phyloP scores from a whole-genome alignment of 1,140 invertebrate species.

The Holcopasites calliopsidis region DNA sequence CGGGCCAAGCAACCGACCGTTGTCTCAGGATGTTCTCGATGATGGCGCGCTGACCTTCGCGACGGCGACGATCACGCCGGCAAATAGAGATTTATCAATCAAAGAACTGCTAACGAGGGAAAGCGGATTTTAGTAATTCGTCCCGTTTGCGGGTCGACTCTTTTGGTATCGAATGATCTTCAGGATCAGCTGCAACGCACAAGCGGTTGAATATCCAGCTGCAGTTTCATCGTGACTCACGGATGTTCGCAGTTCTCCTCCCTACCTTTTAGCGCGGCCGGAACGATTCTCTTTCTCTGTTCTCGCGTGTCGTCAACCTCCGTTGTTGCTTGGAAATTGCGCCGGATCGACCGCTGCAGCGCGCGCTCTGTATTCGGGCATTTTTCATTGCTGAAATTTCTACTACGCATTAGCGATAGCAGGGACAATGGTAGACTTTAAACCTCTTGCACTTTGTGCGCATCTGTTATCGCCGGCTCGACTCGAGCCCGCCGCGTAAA shows the following conservation, averaged over 20 bases:
- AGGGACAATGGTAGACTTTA: constrained; percentile 24
- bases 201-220: constrained; percentile 57
- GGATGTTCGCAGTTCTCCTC: constrained; percentile 48
- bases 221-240: constrained; percentile 70
- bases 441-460: constrained; percentile 1
- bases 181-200: neutral
- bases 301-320: constrained; percentile 71
- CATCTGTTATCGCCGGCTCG: constrained; percentile 4
- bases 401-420: constrained; percentile 28
- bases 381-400: constrained; percentile 39
- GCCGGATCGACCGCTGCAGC: constrained; percentile 64
- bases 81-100: constrained; percentile 28
- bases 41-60: constrained; percentile 61
- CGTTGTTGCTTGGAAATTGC: constrained; percentile 64
- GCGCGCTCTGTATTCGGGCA: constrained; percentile 32
- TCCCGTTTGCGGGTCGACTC: no score
- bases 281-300: constrained; percentile 52
- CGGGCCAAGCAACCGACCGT: constrained; percentile 47
- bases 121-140: neutral
- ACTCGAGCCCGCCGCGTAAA: neutral
- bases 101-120: neutral
- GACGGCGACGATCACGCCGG: constrained; percentile 41
- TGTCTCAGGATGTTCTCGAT: constrained; percentile 45
- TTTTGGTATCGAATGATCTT: no score
- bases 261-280: constrained; percentile 6